phyloP scores from a whole-genome alignment of 1,140 invertebrate species.

The Campoletis sonorensis region DNA sequence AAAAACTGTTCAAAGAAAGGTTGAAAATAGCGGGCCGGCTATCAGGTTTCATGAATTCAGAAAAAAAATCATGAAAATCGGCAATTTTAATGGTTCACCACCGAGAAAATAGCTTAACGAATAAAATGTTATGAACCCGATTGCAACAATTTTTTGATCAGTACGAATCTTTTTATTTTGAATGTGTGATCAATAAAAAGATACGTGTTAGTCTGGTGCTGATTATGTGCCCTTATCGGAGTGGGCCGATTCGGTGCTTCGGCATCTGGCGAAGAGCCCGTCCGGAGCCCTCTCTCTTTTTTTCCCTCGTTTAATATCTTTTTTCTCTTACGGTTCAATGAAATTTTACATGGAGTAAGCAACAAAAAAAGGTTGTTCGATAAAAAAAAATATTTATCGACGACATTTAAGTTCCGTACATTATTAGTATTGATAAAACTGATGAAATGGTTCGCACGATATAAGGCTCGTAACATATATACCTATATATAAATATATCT shows the following conservation, averaged over 20 bases:
- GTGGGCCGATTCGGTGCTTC: slow-evolving; percentile 61
- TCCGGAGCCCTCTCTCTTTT: not conserved
- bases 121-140: not conserved
- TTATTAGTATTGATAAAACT: slow-evolving; percentile 36
- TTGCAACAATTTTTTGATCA: not conserved
- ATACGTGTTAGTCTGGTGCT: slow-evolving; percentile 6
- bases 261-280: slow-evolving; percentile 61
- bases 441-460: slow-evolving; percentile 30
- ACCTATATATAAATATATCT: not conserved
- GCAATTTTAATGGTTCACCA: too few species aligned
- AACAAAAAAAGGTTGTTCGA: slow-evolving; percentile 15
- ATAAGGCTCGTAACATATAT: not conserved
- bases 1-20: too few species aligned
- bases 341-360: slow-evolving; percentile 23
- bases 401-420: slow-evolving; percentile 52
- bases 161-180: not conserved
- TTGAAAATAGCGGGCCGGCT: too few species aligned
- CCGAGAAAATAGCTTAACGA: too few species aligned
- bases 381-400: slow-evolving; percentile 3
- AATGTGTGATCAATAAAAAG: slow-evolving; percentile 12
- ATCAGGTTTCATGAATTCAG: too few species aligned
- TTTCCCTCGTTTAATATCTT: not conserved
- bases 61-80: too few species aligned
- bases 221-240: slow-evolving; percentile 59
- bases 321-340: slow-evolving; percentile 5